Evolutionary conservation across 1,140 invertebrate genomes (phyloP), one percentile per base, ranked within the genome.

Genomic region (Proctacanthus coquilletti): DNA sequence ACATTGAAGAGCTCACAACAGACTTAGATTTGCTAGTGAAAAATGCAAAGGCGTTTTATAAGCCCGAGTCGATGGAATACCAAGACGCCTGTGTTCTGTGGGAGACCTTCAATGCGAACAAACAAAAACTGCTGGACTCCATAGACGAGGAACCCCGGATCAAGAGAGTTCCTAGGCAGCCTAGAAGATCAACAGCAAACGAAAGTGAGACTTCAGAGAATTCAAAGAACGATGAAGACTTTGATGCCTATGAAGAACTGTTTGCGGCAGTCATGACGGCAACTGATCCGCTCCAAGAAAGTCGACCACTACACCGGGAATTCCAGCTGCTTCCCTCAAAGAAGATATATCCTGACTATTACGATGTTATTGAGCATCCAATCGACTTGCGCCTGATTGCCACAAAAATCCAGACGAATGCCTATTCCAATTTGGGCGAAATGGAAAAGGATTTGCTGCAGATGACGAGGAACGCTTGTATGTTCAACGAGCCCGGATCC

Each of bases 401-500:
- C 1, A 73, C 73, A 19, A 93, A 87, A 62, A 89, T 97, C 37
- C 88, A 93, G 65, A 74, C 75, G 42, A 76, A 74, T 37, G 75
- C 80, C 32, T 93, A 92, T 51, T 60, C 67, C 2, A 72, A 58
- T 42, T 55, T 97, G 9, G 62, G 66, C 33, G 86, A 93, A 31
- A 69, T 99, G 65, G 91, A 97, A 57, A 78, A 77, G 39, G 94
- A 99, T 67, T 60, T 98, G 5, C 55, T 83, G 43, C 64, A 88
- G 14, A 91, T 98, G 81, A 83, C 85, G 23, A 80, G 81, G 43
- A 99, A 99, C 66, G 94, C 95, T 0, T 95, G 89, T 53, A 69
- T 75, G 4, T 98, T 95, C 53, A 98, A 98, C 61, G 93, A 96
- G 56, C 88, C 94, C 0, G 88, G 89, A 1, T 96, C 92, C 3